phyloP scores from a whole-genome alignment of 2,888 invertebrate species.

The Acholoe squamosa region DNA sequence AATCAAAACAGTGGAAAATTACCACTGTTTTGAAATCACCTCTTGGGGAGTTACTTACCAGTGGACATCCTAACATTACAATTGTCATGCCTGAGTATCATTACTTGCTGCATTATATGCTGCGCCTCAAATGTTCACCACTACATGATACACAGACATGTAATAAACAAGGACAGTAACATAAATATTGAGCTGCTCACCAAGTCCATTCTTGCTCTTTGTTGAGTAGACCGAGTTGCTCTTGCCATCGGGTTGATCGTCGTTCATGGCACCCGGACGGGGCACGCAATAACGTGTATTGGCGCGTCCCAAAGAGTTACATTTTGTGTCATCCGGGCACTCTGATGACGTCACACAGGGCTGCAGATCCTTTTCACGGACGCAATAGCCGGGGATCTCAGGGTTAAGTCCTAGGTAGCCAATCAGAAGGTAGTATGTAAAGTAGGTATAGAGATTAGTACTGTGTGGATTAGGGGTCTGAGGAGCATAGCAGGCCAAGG shows the following conservation, averaged over 20 bases:
- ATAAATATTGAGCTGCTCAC: constrained; percentile 7
- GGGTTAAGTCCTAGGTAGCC: constrained; percentile 64
- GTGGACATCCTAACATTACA: too few species aligned
- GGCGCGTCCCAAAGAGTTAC: constrained; percentile 67
- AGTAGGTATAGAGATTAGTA: background rate
- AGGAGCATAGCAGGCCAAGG: too few species aligned
- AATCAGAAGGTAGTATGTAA: constrained; percentile 29
- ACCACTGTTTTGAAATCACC: too few species aligned
- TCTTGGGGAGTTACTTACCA: too few species aligned
- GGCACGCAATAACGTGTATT: constrained; percentile 69
- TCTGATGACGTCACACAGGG: constrained; percentile 66
- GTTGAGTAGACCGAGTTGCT: constrained; percentile 18
- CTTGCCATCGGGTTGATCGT: background rate
- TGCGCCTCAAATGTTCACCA: too few species aligned
- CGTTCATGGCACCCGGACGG: constrained; percentile 46
- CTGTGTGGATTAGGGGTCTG: background rate
- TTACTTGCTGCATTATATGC: too few species aligned
- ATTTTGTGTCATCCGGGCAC: constrained; percentile 64
- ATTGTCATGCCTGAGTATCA: too few species aligned
- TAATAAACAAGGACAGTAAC: background rate
- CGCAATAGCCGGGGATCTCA: constrained; percentile 70
- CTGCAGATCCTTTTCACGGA: constrained; percentile 70
- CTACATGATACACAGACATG: too few species aligned
- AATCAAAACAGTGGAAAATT: too few species aligned
- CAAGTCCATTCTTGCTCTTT: constrained; percentile 60